These are phyloP conservation scores for Cladopsammia gracilis DNA, from an alignment of 64 coral and sea anemone species.

Conservation along the genomic window DNA sequence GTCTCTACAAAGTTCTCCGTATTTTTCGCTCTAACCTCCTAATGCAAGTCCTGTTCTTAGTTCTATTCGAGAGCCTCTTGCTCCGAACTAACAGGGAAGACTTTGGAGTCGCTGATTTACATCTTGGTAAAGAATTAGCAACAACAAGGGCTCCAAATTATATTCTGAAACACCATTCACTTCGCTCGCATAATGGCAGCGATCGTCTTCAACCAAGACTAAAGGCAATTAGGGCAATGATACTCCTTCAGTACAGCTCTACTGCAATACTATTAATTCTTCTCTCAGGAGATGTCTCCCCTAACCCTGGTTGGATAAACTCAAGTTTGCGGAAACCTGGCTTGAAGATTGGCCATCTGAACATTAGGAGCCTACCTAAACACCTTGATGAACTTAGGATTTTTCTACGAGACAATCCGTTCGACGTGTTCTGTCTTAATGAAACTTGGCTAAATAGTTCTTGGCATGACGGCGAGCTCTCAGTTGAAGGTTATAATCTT, in stretches of 20 bases:
- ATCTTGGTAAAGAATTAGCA: not conserved
- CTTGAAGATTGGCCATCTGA: conserved; percentile 28
- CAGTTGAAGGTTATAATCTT: not conserved
- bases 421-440: conserved; percentile 37
- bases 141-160: not conserved
- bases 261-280: conserved; percentile 1
- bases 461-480: not conserved
- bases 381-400: conserved; percentile 48
- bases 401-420: conserved; percentile 48
- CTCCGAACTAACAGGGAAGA: not conserved
- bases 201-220: not conserved
- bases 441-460: conserved; percentile 1
- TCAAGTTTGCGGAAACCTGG: conserved; percentile 7
- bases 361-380: conserved; percentile 24
- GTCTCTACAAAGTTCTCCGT: too few species aligned
- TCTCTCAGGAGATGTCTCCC: conserved; percentile 41
- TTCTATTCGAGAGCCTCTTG: too few species aligned
- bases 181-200: not conserved
- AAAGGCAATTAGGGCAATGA: not conserved
- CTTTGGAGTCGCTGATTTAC: not conserved
- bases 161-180: not conserved
- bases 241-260: not conserved
- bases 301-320: conserved; percentile 49
- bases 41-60: too few species aligned
- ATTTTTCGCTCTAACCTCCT: too few species aligned